These are phyloP conservation scores for Euplexia lucipara DNA, from an alignment of 2,888 invertebrate species.

Conservation along the genomic window DNA sequence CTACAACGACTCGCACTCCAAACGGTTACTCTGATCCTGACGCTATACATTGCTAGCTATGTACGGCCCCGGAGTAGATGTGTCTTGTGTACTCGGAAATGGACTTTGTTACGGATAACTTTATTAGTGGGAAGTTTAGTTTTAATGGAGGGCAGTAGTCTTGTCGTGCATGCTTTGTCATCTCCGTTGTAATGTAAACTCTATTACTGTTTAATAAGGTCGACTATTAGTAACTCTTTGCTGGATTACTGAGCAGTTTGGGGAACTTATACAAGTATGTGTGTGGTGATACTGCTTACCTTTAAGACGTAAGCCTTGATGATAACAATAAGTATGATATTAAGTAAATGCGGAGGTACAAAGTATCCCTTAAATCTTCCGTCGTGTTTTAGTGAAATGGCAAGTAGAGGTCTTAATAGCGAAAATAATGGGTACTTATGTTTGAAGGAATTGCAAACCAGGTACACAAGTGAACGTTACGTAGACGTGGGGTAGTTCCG, in stretches of 20 bases:
- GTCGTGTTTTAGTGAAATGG: constrained; percentile 51
- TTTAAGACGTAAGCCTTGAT: constrained; percentile 55
- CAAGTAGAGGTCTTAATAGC: constrained; percentile 51
- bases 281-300: constrained; percentile 55
- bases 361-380: constrained; percentile 34
- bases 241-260: constrained; percentile 60
- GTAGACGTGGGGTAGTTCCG: neutral
- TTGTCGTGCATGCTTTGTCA: constrained; percentile 56
- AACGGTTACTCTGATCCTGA: constrained; percentile 66
- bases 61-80: constrained; percentile 61
- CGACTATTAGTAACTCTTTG: constrained; percentile 46
- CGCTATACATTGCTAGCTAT: constrained; percentile 67
- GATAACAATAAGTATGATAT: constrained; percentile 58
- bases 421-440: constrained; percentile 45
- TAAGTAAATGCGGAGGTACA: constrained; percentile 54
- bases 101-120: constrained; percentile 76
- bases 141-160: constrained; percentile 75
- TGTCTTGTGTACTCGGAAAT: constrained; percentile 73
- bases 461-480: constrained; percentile 21
- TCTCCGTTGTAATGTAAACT: constrained; percentile 49
- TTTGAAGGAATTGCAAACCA: constrained; percentile 29
- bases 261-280: constrained; percentile 57
- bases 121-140: constrained; percentile 76
- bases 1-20: constrained; percentile 47
- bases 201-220: constrained; percentile 52